Base-by-base conservation (phyloP, 2,888 invertebrate species). In the Biston stratarius region DNA sequence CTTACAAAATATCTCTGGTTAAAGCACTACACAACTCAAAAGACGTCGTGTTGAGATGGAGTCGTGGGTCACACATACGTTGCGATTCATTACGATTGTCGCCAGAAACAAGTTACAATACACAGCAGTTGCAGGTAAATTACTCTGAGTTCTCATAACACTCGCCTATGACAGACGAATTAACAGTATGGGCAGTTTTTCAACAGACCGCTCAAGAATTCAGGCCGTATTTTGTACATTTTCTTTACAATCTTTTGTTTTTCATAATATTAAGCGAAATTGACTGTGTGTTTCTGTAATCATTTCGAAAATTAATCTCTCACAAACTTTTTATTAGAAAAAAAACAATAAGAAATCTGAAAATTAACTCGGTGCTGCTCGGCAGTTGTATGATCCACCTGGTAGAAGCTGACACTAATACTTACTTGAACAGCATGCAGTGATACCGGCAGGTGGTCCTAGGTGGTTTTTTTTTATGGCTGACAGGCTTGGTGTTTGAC, bases 111-210 rank as follows among this genome's bases (percentile, higher is more conserved):
- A 83, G 76, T 78, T 73, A 82, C 82, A 85, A 83, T 83, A 81
- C 82, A 80, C 80, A 73, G 85, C 82, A 87, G 88, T 86, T 87
- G 83, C 86, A 83, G 86, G 83, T 86, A 88, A 90, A 89, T 90
- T 87, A 87, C 86, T 80, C 74, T 78, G 83, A 57, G 58, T 61
- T 14, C 36, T 49, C 51, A 33, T 52, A 51, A 45, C 52, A 34
- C 24, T 10, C 24, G 11, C n/a, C 52, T n/a, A 15, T 59, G 6
- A 42, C 12, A 14, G 24, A 55, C 10, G 34, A 36, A 48, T 5
- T 33, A 62, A 58, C 63, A 64, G 63, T 64, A 64, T 51, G 57
- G 62, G 42, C 44, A 34, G n/a, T 6, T 38, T 38, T 38, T 38
- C 9, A 38, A 6, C 9, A 9, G 38, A 38, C 38, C 38, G 38